A percentile compares a stretch with the other conserved stretches of the same genome.
phyloP scores from a whole-genome alignment of 92 coral and sea anemone genomes.

The Bergia puertoricense region DNA sequence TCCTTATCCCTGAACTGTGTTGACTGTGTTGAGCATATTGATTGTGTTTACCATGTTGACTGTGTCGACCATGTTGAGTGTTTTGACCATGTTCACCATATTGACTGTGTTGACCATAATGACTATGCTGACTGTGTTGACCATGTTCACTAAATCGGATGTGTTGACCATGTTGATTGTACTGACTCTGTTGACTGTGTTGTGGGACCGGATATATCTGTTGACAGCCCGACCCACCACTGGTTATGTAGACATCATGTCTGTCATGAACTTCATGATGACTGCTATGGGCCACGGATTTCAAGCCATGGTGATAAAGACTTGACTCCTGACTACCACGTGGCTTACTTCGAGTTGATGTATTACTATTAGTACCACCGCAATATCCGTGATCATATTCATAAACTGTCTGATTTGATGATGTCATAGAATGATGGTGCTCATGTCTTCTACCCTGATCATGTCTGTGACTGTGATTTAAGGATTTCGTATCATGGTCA shows the following conservation, averaged over 20 bases:
- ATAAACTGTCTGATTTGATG: too few species aligned
- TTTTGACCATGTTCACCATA: not conserved
- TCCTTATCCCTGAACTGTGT: not conserved
- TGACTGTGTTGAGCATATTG: not conserved
- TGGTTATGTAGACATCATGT: not conserved
- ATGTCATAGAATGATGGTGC: too few species aligned
- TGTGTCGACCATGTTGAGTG: not conserved
- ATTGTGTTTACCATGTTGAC: not conserved
- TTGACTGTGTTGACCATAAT: not conserved
- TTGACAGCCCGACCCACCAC: not conserved
- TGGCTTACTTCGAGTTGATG: too few species aligned
- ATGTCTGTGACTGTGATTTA: not conserved
- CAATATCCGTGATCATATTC: too few species aligned
- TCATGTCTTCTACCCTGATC: not conserved
- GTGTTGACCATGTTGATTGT: not conserved
- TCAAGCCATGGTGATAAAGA: not conserved
- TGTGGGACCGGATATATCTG: not conserved
- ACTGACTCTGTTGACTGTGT: not conserved
- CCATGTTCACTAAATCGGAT: not conserved
- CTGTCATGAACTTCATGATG: not conserved
- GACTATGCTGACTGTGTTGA: not conserved
- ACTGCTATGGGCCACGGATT: too few species aligned
- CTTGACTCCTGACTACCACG: too few species aligned
- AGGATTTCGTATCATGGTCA: not conserved
- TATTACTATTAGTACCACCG: too few species aligned